phyloP scores from a whole-genome alignment of 2,113 vertebrate species.

The Sphyrna mokarran region DNA sequence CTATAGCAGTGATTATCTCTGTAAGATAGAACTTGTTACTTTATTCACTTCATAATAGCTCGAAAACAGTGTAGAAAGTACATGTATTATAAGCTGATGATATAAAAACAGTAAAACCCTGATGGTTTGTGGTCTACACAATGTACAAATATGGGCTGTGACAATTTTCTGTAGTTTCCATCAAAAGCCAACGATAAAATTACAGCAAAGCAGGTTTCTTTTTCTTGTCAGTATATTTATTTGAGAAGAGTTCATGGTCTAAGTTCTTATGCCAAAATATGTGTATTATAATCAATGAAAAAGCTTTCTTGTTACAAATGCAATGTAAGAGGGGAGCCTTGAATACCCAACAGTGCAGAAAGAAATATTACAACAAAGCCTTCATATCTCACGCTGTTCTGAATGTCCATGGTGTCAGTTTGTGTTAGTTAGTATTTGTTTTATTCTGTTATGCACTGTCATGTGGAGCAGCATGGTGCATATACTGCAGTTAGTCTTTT shows the following conservation, averaged over 20 bases:
- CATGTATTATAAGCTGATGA: background rate
- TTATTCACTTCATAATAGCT: background rate
- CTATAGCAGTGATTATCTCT: background rate
- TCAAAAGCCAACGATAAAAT: background rate
- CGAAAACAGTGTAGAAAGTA: background rate
- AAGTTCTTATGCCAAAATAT: background rate
- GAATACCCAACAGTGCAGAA: slow-evolving; percentile 7
- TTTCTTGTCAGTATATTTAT: background rate
- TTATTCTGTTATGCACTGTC: background rate
- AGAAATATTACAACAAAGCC: background rate
- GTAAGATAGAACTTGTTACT: background rate
- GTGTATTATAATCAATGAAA: background rate
- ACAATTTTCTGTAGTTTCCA: background rate
- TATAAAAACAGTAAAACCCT: background rate
- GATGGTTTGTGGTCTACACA: background rate
- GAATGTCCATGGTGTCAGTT: background rate
- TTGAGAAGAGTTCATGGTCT: background rate
- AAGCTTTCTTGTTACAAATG: background rate
- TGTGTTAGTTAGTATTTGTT: background rate
- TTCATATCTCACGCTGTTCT: background rate
- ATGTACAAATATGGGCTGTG: background rate
- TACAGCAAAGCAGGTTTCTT: no score
- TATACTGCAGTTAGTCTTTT: background rate
- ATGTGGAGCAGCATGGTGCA: background rate
- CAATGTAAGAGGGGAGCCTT: background rate